Conservation (phyloP, 2,797 vertebrate species). For the Takifugu rubripes region DNA sequence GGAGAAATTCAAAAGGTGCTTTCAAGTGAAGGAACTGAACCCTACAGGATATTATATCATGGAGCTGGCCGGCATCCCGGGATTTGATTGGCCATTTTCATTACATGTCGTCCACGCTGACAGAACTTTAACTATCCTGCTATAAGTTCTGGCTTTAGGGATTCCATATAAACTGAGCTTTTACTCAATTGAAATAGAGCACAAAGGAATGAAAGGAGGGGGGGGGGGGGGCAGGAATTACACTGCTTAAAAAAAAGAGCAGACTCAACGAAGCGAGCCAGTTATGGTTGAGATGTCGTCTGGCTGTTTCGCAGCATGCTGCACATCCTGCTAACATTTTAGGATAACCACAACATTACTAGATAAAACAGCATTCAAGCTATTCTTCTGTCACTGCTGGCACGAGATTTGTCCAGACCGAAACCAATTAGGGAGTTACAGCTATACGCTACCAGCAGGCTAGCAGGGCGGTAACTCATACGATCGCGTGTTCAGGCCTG, state of each 20-base stretch:
- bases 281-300: background rate
- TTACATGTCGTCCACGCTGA: conserved; percentile 38
- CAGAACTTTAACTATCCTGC: conserved; percentile 38
- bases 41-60: conserved; percentile 67
- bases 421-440: conserved; percentile 30
- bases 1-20: conserved; percentile 23
- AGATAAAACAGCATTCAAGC: conserved; percentile 35
- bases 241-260: conserved; percentile 5
- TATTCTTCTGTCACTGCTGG: conserved; percentile 21
- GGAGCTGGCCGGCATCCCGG: conserved; percentile 41
- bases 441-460: background rate
- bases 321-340: too few relatives aligned
- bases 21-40: conserved; percentile 47
- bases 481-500: background rate
- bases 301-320: too few relatives aligned
- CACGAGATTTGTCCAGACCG: conserved; percentile 17
- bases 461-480: conserved; percentile 5
- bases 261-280: conserved; percentile 8
- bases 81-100: conserved; percentile 52
- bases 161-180: conserved; percentile 28
- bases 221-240: background rate
- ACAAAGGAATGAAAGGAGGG: background rate
- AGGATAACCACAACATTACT: conserved; percentile 26
- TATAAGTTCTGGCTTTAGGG: conserved; percentile 28
- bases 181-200: conserved; percentile 33